These are phyloP conservation scores for Molossus alvarezi DNA, from an alignment of 2,797 vertebrate species.

Conservation along the genomic window DNA sequence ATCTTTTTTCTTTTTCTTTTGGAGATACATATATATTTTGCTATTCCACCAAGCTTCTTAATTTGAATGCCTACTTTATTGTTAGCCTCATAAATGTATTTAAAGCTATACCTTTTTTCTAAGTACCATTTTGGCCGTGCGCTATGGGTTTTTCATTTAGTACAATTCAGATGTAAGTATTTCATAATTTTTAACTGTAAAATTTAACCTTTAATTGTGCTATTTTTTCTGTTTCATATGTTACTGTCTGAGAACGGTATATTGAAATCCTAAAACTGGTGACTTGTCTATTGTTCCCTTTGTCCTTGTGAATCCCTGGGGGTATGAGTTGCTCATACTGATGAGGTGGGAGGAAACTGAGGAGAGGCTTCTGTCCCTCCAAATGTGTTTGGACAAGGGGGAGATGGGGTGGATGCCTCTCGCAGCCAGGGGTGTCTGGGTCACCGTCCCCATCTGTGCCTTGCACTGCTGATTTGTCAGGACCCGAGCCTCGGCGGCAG, in stretches of 20 bases:
- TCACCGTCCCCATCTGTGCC: neutral
- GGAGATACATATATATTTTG: neutral
- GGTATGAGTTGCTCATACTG: neutral
- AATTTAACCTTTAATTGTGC: slow-evolving; percentile 6
- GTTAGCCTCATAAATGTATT: neutral
- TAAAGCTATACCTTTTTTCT: neutral
- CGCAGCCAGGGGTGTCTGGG: neutral
- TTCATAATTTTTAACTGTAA: neutral
- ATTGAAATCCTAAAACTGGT: slow-evolving; percentile 58
- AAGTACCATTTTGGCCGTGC: neutral
- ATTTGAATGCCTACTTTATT: slow-evolving; percentile 10
- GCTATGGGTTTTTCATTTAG: neutral
- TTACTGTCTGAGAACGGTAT: neutral
- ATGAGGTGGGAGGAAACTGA: neutral
- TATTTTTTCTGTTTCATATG: slow-evolving; percentile 19
- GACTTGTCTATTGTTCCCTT: neutral
- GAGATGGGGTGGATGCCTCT: neutral
- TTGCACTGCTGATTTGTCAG: neutral
- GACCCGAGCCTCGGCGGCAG: neutral
- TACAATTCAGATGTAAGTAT: slow-evolving; percentile 45
- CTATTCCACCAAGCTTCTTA: slow-evolving; percentile 8
- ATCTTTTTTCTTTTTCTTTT: slow-evolving; percentile 38
- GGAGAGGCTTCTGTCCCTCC: neutral
- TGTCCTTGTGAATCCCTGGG: neutral
- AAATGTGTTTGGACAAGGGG: neutral